These are phyloP conservation scores for Neodiprion pinetum DNA, from an alignment of 1,140 invertebrate species.

Conservation along the genomic window DNA sequence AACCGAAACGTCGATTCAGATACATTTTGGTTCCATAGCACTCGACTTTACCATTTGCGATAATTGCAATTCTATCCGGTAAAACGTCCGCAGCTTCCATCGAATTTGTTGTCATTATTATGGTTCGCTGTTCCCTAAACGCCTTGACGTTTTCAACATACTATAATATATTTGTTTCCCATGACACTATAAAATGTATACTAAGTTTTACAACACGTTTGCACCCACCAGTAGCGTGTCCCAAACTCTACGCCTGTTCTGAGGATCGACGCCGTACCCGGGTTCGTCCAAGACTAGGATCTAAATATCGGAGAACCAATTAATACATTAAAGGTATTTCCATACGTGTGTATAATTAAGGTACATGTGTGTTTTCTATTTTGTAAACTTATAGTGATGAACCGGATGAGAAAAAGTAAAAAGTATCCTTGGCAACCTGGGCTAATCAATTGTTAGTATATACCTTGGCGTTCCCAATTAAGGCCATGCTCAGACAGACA, in stretches of 20 bases:
- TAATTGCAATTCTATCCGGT: constrained; percentile 67
- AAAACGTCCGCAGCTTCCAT: constrained; percentile 72
- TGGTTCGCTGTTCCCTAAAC: constrained; percentile 31
- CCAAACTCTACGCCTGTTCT: constrained; percentile 63
- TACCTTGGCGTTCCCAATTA: constrained; percentile 33
- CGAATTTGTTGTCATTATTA: constrained; percentile 44
- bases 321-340: too few relatives aligned
- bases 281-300: constrained; percentile 71
- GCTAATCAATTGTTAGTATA: constrained; percentile 6
- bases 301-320: constrained; percentile 1
- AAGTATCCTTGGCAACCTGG: too few relatives aligned
- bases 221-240: constrained; percentile 53
- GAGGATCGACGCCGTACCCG: constrained; percentile 66
- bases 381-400: too few relatives aligned
- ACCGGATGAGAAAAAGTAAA: constrained; percentile 1
- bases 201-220: constrained; percentile 37
- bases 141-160: constrained; percentile 17
- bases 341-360: too few relatives aligned
- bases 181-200: not conserved
- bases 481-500: constrained; percentile 36
- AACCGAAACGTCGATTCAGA: constrained; percentile 56
- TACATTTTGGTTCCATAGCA: constrained; percentile 69
- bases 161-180: not conserved
- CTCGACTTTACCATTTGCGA: constrained; percentile 66
- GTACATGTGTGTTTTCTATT: too few relatives aligned